phyloP scores from a whole-genome alignment of 2,888 invertebrate species.

The Pachydiplax longipennis region DNA sequence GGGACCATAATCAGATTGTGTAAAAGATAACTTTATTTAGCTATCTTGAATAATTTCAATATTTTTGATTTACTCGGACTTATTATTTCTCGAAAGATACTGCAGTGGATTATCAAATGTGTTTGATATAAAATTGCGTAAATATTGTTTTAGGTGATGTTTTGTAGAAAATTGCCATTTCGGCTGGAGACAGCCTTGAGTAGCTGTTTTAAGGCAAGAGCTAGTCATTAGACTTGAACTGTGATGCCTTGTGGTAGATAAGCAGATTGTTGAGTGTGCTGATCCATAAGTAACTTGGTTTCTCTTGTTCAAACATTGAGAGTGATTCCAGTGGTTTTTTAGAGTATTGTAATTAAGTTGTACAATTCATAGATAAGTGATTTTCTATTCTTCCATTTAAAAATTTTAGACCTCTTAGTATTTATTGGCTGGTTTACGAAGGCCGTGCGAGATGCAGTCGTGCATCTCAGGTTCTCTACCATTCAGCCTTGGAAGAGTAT shows the following conservation, averaged over 20 bases:
- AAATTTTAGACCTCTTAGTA: not conserved
- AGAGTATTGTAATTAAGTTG: not conserved
- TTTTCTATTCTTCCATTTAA: not conserved
- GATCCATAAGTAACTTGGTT: not conserved
- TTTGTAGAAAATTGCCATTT: slow-evolving; percentile 27
- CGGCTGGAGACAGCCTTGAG: slow-evolving; percentile 4
- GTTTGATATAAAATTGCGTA: slow-evolving; percentile 4
- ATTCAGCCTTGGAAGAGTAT: not conserved
- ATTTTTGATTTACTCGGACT: not conserved
- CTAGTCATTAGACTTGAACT: slow-evolving; percentile 40
- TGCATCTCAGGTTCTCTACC: not conserved
- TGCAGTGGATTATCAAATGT: not conserved
- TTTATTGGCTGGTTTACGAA: not conserved
- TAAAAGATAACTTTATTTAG: slow-evolving; percentile 12
- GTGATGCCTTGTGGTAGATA: slow-evolving; percentile 22
- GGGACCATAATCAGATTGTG: slow-evolving; percentile 34
- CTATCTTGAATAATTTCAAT: not conserved
- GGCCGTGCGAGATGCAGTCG: too few species aligned
- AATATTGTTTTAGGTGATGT: slow-evolving; percentile 30
- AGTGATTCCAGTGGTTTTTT: not conserved
- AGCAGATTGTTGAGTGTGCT: slow-evolving; percentile 2
- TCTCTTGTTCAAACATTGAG: slow-evolving; percentile 6
- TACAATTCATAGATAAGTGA: slow-evolving; percentile 27
- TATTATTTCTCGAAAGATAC: not conserved
- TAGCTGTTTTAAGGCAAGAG: slow-evolving; percentile 19